Base-by-base conservation (phyloP, 1,140 invertebrate genomes). In the Temnothorax nylanderi region DNA sequence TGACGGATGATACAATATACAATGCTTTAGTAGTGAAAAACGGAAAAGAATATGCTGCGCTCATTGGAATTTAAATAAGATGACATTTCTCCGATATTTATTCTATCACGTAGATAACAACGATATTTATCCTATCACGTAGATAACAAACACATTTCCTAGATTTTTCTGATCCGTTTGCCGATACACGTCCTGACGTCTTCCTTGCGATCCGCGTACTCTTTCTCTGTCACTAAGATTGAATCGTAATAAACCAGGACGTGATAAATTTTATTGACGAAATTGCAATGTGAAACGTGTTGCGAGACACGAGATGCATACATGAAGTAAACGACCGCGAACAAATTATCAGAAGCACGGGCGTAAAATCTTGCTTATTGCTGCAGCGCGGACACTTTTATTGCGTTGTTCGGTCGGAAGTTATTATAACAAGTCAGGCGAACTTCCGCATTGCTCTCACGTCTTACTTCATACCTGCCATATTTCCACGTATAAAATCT, bases 161-260 rank as follows among this genome's bases (percentile, higher is more conserved):
- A 72, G 65, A 72, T 56, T 34, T 21, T 44, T 21, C 37, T 51
- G 80, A 82, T 84, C 69, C 80, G 16, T 84, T 84, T 60, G 41
- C 69, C 69, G 54, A 84, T 84, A 58, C 69, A 54, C 21, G 26
- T 69, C 41, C 21, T 26, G 26, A 26, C 26, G 26, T 26, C 26
- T 26, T 72, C 26, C 41, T 58, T 56, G n/a, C 77, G 34, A 62
- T 69, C 64, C 69, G 26, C 67, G 32, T 78, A 10, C 26, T 34
- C 49, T 47, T n/a, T 44, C n/a, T 32, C 64, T 21, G 54, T 64
- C 44, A 16, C 13, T 49, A 34, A 49, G 41, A 84, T 74, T 74
- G 67, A 74, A 60, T 60, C 41, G 80, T 74, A 75, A 84, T 84
- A 84, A 84, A 74, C 49, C 37, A 58, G 69, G 0, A 26, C 41